Evolutionary conservation across 2,888 invertebrate genomes (phyloP).

Genomic region (Apeira syringaria): DNA sequence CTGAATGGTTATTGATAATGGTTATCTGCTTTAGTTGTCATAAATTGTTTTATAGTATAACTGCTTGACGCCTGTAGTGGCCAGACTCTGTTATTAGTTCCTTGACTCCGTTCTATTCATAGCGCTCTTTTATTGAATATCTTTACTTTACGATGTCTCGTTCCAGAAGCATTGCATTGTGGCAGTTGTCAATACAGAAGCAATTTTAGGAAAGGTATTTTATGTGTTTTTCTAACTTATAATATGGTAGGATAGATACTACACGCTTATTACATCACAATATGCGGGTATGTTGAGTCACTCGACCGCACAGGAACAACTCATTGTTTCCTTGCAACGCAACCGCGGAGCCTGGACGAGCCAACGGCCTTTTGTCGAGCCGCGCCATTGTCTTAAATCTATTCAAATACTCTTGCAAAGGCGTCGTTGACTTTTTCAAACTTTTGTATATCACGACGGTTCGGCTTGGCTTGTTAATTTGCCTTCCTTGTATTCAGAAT

Average conservation of each 20-base stretch:
- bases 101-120: slow-evolving; percentile 43
- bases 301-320: slow-evolving; percentile 68
- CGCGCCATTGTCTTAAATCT: slow-evolving; percentile 64
- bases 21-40: slow-evolving; percentile 57
- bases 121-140: slow-evolving; percentile 24
- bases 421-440: slow-evolving; percentile 45
- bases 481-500: slow-evolving; percentile 35
- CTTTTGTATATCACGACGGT: slow-evolving; percentile 46
- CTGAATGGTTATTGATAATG: slow-evolving; percentile 54
- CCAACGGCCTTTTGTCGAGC: slow-evolving; percentile 66
- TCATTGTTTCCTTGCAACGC: slow-evolving; percentile 64
- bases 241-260: slow-evolving; percentile 9
- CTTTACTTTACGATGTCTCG: slow-evolving; percentile 1
- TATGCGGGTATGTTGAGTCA: slow-evolving; percentile 65
- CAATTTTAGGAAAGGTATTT: slow-evolving; percentile 28
- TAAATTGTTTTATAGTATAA: slow-evolving; percentile 24
- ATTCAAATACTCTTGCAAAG: slow-evolving; percentile 63
- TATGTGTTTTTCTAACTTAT: too few species aligned
- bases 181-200: slow-evolving; percentile 11
- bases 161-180: slow-evolving; percentile 10
- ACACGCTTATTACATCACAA: slow-evolving; percentile 40
- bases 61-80: slow-evolving; percentile 12
- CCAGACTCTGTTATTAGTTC: slow-evolving; percentile 43
- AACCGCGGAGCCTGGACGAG: slow-evolving; percentile 56
- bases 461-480: slow-evolving; percentile 42